Percentiles rank a stretch among this genome's conserved stretches.
phyloP scores from a whole-genome alignment of 30 jellyfish, hydroid and myxozoan species.

The Pelagia noctiluca region DNA sequence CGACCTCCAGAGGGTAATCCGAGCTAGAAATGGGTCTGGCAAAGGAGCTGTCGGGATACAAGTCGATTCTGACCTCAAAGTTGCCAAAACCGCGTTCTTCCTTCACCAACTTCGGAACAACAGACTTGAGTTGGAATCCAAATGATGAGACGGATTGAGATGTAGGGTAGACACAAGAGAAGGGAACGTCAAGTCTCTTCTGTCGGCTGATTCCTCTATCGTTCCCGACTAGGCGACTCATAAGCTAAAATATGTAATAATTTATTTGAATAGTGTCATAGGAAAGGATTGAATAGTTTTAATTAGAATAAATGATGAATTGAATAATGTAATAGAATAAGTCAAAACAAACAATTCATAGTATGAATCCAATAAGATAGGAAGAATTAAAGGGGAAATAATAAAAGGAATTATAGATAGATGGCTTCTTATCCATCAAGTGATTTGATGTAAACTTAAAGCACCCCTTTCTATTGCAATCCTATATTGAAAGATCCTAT shows the following conservation, averaged over 20 bases:
- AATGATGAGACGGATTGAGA: constrained; percentile 76
- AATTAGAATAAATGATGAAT: no score
- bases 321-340: not conserved
- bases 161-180: constrained; percentile 89
- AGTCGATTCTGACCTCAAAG: constrained; percentile 58
- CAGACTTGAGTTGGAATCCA: constrained; percentile 76
- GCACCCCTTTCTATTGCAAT: no score
- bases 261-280: no score
- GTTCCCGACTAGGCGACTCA: constrained; percentile 51
- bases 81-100: constrained; percentile 87
- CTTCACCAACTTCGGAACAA: constrained; percentile 65
- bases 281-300: no score
- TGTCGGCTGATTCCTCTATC: constrained; percentile 46
- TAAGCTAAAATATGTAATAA: constrained; percentile 54
- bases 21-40: constrained; percentile 29
- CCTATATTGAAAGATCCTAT: no score
- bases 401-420: no score
- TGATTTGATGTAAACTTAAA: no score
- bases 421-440: no score
- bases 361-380: no score
- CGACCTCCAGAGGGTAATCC: constrained; percentile 74
- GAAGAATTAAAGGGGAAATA: no score
- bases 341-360: not conserved
- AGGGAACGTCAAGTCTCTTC: constrained; percentile 67
- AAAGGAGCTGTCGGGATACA: constrained; percentile 64